phyloP scores from a whole-genome alignment of 2,888 invertebrate genomes.

The Octonoba sinensis region DNA sequence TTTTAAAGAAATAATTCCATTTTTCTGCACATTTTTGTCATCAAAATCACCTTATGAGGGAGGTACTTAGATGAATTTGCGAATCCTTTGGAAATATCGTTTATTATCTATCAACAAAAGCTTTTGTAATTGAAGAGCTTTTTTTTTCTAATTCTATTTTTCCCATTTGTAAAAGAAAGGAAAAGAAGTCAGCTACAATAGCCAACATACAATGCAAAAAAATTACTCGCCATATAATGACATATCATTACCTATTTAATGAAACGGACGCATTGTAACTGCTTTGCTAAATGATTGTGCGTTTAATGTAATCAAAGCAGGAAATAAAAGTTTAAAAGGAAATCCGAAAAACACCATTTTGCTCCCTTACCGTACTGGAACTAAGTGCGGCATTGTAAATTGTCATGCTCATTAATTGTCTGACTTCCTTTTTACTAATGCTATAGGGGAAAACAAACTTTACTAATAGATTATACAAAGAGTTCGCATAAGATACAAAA shows the following conservation, averaged over 20 bases:
- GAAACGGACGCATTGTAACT: slow-evolving; percentile 25
- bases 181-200: neutral
- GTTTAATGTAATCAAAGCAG: slow-evolving; percentile 30
- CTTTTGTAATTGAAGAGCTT: too few species aligned
- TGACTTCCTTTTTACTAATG: too few species aligned
- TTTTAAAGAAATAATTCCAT: too few species aligned
- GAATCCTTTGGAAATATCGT: too few species aligned
- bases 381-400: slow-evolving; percentile 40
- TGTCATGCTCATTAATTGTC: slow-evolving; percentile 8
- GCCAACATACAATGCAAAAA: too few species aligned
- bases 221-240: slow-evolving; percentile 26
- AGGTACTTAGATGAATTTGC: too few species aligned
- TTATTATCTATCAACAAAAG: too few species aligned
- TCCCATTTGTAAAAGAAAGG: neutral
- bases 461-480: too few species aligned
- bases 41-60: too few species aligned
- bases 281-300: slow-evolving; percentile 30
- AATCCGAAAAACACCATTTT: neutral
- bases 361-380: slow-evolving; percentile 24
- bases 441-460: too few species aligned
- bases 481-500: too few species aligned
- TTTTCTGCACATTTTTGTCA: too few species aligned
- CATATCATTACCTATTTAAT: slow-evolving; percentile 49
- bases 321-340: slow-evolving; percentile 26
- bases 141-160: neutral